Percentiles rank a stretch among this genome's conserved stretches.
Conservation (phyloP, 1,140 invertebrate genomes). For the Trichonephila clavipes region DNA sequence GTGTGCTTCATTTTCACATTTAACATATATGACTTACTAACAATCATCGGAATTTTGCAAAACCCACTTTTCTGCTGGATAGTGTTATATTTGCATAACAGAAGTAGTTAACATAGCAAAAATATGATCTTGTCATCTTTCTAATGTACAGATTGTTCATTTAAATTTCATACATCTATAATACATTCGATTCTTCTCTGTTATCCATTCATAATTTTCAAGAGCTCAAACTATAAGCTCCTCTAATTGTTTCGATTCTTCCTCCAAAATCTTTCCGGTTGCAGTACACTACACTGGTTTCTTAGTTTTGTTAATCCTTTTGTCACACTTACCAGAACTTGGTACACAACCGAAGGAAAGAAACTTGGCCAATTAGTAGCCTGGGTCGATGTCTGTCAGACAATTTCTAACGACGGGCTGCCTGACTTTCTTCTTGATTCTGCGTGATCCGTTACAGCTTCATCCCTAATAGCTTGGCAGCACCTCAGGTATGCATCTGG, state of each 20-base stretch:
- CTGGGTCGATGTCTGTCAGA: constrained; percentile 27
- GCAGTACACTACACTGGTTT: not conserved
- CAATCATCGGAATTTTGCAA: too few species aligned
- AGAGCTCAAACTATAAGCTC: too few species aligned
- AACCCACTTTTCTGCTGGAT: too few species aligned
- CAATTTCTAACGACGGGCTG: not conserved
- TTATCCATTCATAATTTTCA: too few species aligned
- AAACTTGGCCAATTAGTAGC: constrained; percentile 11
- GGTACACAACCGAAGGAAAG: not conserved
- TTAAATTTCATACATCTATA: too few species aligned
- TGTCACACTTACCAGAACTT: not conserved
- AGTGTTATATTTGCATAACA: too few species aligned
- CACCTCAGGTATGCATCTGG: not conserved
- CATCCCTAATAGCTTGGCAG: constrained; percentile 11
- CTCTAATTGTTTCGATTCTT: not conserved
- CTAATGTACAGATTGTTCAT: too few species aligned
- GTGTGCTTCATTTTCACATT: too few species aligned
- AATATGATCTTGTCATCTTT: too few species aligned
- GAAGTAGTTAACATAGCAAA: too few species aligned
- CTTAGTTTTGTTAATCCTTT: not conserved
- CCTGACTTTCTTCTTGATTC: not conserved
- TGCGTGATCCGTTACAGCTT: constrained; percentile 43
- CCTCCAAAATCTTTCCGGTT: not conserved
- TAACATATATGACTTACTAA: too few species aligned
- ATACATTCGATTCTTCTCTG: too few species aligned